These are phyloP conservation scores for Hypercompe scribonia DNA, from an alignment of 2,888 invertebrate genomes.

Conservation along the genomic window DNA sequence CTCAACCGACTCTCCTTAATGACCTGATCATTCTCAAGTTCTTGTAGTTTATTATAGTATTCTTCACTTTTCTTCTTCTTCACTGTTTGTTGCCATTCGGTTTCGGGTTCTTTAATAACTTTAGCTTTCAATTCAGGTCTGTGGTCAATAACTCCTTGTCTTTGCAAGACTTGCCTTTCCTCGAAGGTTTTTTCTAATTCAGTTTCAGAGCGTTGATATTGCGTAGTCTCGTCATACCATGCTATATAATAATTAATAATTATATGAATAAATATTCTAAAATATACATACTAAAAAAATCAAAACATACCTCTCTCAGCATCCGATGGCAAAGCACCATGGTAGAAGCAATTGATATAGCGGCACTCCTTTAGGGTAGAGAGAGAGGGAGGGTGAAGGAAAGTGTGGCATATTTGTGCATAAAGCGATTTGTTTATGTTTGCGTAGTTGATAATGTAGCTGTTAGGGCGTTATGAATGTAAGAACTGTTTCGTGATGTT, in stretches of 20 bases:
- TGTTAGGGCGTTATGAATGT: constrained; percentile 66
- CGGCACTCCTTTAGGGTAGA: constrained; percentile 70
- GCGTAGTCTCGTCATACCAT: constrained; percentile 96
- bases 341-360: constrained; percentile 81
- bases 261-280: constrained; percentile 25
- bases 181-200: constrained; percentile 96
- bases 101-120: constrained; percentile 90
- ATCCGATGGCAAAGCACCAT: constrained; percentile 81
- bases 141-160: constrained; percentile 88
- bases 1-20: constrained; percentile 93
- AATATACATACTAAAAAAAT: constrained; percentile 30
- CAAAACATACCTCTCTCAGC: constrained; percentile 77
- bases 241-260: constrained; percentile 80
- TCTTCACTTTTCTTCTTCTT: constrained; percentile 94
- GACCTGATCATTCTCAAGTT: constrained; percentile 94
- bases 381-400: constrained; percentile 60
- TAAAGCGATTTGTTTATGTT: constrained; percentile 77
- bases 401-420: constrained; percentile 70
- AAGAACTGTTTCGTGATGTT: constrained; percentile 35
- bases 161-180: constrained; percentile 91
- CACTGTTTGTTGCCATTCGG: constrained; percentile 94
- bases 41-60: constrained; percentile 93
- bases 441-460: constrained; percentile 67
- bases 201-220: constrained; percentile 94
- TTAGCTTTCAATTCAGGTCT: constrained; percentile 89